phyloP scores from a whole-genome alignment of 2,113 vertebrate species.

The Oostethus manadensis region DNA sequence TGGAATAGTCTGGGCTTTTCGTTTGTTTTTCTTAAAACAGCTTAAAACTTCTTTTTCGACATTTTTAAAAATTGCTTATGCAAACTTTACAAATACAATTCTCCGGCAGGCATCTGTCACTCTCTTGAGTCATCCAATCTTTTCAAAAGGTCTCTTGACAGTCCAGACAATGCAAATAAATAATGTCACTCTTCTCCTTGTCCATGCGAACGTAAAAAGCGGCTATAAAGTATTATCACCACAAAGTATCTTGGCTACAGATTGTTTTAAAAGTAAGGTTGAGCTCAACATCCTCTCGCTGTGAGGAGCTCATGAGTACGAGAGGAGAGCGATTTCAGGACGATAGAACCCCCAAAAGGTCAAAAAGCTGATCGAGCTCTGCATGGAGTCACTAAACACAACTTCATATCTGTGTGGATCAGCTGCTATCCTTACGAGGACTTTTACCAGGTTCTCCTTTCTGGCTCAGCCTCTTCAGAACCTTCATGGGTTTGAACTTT shows the following conservation, averaged over 20 bases:
- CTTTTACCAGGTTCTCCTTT: constrained; percentile 81
- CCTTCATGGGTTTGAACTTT: constrained; percentile 94
- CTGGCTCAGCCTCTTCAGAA: constrained; percentile 83
- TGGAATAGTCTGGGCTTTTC: constrained; percentile 32
- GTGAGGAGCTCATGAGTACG: too few relatives aligned
- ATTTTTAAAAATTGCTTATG: constrained; percentile 17
- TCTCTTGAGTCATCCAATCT: neutral
- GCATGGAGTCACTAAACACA: constrained; percentile 6
- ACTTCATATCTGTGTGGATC: constrained; percentile 20
- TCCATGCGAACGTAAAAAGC: neutral
- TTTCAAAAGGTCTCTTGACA: neutral
- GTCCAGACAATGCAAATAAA: neutral
- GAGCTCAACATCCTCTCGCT: too few relatives aligned
- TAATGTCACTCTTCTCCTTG: neutral
- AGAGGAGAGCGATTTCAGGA: too few relatives aligned
- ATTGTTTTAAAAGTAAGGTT: too few relatives aligned
- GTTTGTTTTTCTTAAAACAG: neutral
- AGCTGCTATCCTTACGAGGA: constrained; percentile 82
- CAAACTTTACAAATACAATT: constrained; percentile 22
- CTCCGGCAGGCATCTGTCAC: neutral
- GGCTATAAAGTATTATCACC: neutral
- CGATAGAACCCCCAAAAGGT: neutral
- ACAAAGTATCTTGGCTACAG: too few relatives aligned
- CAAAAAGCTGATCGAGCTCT: constrained; percentile 31
- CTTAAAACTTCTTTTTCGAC: constrained; percentile 19